These are phyloP conservation scores for Hylyphantes graminicola DNA, from an alignment of 1,140 invertebrate genomes.

Conservation along the genomic window DNA sequence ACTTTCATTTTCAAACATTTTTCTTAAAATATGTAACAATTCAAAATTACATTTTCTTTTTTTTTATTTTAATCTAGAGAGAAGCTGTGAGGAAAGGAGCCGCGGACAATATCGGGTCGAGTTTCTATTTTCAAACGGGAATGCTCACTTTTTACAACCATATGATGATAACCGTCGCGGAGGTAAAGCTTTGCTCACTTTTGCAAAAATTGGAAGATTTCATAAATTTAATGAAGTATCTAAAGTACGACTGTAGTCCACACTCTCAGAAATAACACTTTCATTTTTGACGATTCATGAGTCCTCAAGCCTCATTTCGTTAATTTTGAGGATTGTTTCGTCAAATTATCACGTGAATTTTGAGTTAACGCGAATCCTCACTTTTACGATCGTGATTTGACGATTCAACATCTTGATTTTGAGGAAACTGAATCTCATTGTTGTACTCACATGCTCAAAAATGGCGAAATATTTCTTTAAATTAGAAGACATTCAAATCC, in stretches of 20 bases:
- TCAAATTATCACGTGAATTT: no score
- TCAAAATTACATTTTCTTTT: background rate
- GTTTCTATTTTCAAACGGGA: background rate
- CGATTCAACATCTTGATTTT: no score
- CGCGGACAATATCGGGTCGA: background rate
- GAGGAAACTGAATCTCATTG: no score
- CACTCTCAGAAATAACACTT: no score
- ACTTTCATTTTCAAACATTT: background rate
- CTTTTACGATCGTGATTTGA: no score
- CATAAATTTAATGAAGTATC: background rate
- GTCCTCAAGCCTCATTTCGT: no score
- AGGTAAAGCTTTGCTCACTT: background rate
- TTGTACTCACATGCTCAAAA: no score
- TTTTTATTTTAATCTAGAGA: background rate
- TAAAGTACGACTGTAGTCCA: background rate
- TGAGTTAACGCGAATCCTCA: no score
- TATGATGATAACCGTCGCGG: background rate
- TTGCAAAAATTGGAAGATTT: background rate
- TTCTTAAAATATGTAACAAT: background rate
- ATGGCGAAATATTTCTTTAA: no score
- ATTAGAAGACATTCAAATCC: no score
- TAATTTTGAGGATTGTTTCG: no score
- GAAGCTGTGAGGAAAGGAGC: background rate
- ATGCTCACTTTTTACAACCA: background rate
- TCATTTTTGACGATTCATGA: no score